Percentiles rank a stretch among this genome's conserved stretches.
Conservation (phyloP, 2,113 vertebrate species). For the Charina bottae region DNA sequence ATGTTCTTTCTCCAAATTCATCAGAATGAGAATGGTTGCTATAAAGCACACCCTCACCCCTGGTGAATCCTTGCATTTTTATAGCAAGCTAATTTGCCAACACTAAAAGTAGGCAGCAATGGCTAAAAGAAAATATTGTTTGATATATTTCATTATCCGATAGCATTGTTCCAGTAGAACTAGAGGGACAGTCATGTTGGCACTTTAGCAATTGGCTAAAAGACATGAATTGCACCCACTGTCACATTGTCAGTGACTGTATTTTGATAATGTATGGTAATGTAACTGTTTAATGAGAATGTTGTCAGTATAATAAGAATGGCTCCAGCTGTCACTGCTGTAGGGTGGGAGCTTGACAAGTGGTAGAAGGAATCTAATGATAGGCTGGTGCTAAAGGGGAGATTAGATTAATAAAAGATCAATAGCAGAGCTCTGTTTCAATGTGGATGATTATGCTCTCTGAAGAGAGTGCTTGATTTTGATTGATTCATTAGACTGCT, state of each 20-base stretch:
- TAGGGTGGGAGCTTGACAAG: slow-evolving; percentile 11
- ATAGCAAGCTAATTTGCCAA: slow-evolving; percentile 26
- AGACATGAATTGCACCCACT: background rate
- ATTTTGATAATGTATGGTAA: slow-evolving; percentile 50
- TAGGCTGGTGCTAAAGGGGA: slow-evolving; percentile 43
- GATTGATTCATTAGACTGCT: slow-evolving; percentile 53
- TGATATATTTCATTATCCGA: slow-evolving; percentile 17
- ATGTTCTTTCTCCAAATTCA: background rate
- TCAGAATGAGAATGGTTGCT: slow-evolving; percentile 7
- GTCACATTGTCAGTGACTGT: slow-evolving; percentile 27
- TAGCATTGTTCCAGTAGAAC: background rate
- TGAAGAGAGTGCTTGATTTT: slow-evolving; percentile 48
- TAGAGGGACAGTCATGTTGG: background rate
- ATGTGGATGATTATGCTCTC: slow-evolving; percentile 52
- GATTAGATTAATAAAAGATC: slow-evolving; percentile 68
- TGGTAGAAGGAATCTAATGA: slow-evolving; percentile 48
- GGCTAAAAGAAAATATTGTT: slow-evolving; percentile 6
- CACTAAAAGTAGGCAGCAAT: slow-evolving; percentile 2
- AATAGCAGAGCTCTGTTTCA: slow-evolving; percentile 48
- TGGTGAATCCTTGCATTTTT: slow-evolving; percentile 13
- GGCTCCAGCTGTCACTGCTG: slow-evolving; percentile 43
- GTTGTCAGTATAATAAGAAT: slow-evolving; percentile 37
- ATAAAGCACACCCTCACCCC: background rate
- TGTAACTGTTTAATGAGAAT: slow-evolving; percentile 43
- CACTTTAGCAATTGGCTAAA: slow-evolving; percentile 26